phyloP scores from a whole-genome alignment of 2,888 invertebrate genomes.

The Stramonita haemastoma region DNA sequence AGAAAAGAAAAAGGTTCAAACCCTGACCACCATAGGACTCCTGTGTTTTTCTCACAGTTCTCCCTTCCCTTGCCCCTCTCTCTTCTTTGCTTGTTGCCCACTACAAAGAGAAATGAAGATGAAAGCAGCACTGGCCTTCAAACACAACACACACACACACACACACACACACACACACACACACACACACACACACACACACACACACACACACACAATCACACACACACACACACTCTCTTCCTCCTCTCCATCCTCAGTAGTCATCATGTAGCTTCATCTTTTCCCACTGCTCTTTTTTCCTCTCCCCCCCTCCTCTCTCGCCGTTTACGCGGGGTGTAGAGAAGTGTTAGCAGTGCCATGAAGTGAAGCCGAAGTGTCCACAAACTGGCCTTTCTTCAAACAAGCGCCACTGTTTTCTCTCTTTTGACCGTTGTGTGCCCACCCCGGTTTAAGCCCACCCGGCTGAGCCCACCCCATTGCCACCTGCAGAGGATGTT shows the following conservation, averaged over 20 bases:
- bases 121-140: no score
- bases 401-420: slow-evolving; percentile 12
- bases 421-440: neutral
- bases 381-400: neutral
- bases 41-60: neutral
- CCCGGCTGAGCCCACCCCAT: neutral
- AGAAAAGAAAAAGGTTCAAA: no score
- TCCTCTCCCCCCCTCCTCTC: neutral
- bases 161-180: neutral
- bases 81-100: neutral
- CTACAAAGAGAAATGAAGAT: neutral
- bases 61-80: neutral
- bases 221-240: slow-evolving; percentile 14
- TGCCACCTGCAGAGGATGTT: neutral
- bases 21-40: no score
- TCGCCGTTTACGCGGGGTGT: neutral
- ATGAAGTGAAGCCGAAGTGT: slow-evolving; percentile 5
- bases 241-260: neutral
- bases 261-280: no score
- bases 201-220: slow-evolving; percentile 7
- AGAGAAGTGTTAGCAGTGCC: neutral
- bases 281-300: neutral
- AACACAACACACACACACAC: neutral
- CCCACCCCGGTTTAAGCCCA: neutral
- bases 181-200: neutral